Conservation (phyloP, 1,140 invertebrate genomes). For the Branchinecta lindahli region DNA sequence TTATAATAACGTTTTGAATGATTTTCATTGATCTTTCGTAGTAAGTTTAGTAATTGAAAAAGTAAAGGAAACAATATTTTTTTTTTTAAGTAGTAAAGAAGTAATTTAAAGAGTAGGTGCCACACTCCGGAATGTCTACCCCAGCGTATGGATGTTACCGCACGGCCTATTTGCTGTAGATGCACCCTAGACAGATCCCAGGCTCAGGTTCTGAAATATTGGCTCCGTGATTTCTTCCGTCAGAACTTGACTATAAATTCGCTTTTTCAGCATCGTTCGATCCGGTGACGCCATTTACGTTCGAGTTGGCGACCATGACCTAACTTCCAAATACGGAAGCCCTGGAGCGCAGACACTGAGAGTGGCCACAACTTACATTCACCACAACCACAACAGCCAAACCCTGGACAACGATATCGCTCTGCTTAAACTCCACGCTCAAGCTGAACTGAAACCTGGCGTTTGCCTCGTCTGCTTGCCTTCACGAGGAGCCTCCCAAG, state of each 20-base stretch:
- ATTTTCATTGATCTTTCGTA: no score
- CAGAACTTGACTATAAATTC: constrained; percentile 18
- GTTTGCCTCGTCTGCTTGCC: constrained; percentile 75
- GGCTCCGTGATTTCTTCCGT: neutral
- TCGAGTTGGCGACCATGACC: constrained; percentile 78
- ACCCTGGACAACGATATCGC: constrained; percentile 93
- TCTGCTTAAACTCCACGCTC: constrained; percentile 71
- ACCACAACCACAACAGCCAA: constrained; percentile 90
- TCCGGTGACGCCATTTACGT: constrained; percentile 81
- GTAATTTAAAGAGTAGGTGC: no score
- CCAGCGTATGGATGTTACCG: no score
- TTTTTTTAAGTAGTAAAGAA: no score
- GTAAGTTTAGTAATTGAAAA: no score
- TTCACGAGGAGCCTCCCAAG: constrained; percentile 62
- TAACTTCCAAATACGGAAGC: constrained; percentile 64
- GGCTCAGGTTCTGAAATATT: no score
- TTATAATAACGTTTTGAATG: no score
- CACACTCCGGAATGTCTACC: no score
- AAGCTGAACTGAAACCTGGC: constrained; percentile 69
- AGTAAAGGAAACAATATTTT: no score
- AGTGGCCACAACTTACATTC: constrained; percentile 82
- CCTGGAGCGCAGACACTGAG: constrained; percentile 71
- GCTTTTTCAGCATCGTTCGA: constrained; percentile 56
- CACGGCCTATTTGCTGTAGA: no score
- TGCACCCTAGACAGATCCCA: no score